Conservation (phyloP, 2,797 vertebrate species). For the Lagocephalus sceleratus region DNA sequence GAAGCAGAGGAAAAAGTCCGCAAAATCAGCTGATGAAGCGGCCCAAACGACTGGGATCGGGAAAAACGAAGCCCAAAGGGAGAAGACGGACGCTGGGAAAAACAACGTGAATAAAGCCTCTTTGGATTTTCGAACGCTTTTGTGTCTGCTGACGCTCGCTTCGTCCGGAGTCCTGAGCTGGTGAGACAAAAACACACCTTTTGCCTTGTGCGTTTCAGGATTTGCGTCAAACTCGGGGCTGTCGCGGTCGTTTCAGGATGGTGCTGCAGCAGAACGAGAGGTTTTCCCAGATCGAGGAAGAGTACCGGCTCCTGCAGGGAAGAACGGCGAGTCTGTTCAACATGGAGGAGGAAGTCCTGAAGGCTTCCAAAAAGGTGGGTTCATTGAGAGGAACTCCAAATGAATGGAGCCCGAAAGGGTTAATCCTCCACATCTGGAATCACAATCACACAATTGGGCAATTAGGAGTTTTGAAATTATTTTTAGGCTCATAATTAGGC, state of each 20-base stretch:
- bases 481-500: not conserved
- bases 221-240: not conserved
- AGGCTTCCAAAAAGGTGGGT: slow-evolving; percentile 85
- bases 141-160: slow-evolving; percentile 61
- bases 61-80: slow-evolving; percentile 31
- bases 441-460: too few relatives aligned
- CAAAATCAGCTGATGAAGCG: slow-evolving; percentile 43
- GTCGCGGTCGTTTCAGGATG: slow-evolving; percentile 69
- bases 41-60: slow-evolving; percentile 15
- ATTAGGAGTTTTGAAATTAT: too few relatives aligned
- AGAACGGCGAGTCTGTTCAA: slow-evolving; percentile 74
- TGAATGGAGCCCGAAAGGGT: slow-evolving; percentile 4
- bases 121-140: slow-evolving; percentile 51
- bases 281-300: slow-evolving; percentile 82
- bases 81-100: slow-evolving; percentile 18
- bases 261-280: slow-evolving; percentile 83
- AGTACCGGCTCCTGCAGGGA: slow-evolving; percentile 76
- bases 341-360: slow-evolving; percentile 79
- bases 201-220: not conserved
- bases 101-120: slow-evolving; percentile 8
- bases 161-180: slow-evolving; percentile 63
- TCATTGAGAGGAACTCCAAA: rapidly evolving
- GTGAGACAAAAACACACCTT: slow-evolving; percentile 44
- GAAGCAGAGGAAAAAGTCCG: slow-evolving; percentile 70
- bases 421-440: slow-evolving; percentile 1